phyloP scores from a whole-genome alignment of 2,888 invertebrate species.

The Hipparchia sbordonii region DNA sequence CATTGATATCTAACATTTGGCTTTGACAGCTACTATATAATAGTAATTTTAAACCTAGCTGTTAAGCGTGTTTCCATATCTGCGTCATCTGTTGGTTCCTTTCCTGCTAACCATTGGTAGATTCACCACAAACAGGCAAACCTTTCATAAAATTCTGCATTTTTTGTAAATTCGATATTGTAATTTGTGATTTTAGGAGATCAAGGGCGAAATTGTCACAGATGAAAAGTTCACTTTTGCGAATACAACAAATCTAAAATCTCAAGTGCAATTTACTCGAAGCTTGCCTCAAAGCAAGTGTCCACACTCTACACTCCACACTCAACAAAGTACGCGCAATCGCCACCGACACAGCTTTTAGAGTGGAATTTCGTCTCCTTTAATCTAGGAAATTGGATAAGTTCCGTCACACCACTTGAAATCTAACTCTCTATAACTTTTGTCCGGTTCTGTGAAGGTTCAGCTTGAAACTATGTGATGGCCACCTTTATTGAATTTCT shows the following conservation, averaged over 20 bases:
- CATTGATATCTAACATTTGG: no score
- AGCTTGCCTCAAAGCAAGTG: slow-evolving; percentile 11
- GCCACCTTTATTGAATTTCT: slow-evolving; percentile 13
- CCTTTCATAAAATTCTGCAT: no score
- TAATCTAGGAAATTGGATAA: slow-evolving; percentile 21
- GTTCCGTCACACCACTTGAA: slow-evolving; percentile 17
- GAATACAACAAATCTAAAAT: not conserved
- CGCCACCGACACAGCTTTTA: slow-evolving; percentile 5
- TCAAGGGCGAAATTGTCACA: not conserved
- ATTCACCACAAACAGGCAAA: no score
- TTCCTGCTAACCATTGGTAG: no score
- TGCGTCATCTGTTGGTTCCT: no score
- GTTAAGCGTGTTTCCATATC: no score
- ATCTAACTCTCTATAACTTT: slow-evolving; percentile 15
- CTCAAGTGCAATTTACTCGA: slow-evolving; percentile 2
- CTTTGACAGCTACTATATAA: not conserved
- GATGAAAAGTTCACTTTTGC: not conserved
- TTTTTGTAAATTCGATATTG: no score
- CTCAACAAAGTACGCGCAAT: slow-evolving; percentile 21
- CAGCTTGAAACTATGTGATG: slow-evolving; percentile 12
- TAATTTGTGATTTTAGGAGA: no score
- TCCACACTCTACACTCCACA: not conserved
- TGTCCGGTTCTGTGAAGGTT: slow-evolving; percentile 4
- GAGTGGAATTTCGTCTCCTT: slow-evolving; percentile 15
- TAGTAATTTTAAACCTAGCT: no score